Evolutionary conservation across 2,888 invertebrate species (phyloP), one percentile per base, ranked within the genome.

Genomic region (Cistogaster globosa): DNA sequence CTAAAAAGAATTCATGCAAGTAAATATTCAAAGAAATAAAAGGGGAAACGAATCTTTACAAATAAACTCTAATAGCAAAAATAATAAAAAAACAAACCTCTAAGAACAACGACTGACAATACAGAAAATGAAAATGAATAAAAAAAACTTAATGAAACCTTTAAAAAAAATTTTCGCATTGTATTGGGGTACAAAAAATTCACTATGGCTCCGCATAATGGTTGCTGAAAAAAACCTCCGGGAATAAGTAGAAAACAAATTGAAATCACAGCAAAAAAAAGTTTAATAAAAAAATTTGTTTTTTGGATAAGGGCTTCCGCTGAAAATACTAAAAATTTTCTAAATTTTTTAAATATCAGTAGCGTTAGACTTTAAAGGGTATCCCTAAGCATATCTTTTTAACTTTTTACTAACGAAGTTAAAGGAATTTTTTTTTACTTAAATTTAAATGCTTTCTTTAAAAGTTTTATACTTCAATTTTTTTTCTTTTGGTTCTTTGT

Each of bases 141-240:
- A 75, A 65, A 60, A 65, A 57, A n/a, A 32, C 57, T 8, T 65
- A 75, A 58, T 60, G 16, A 57, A 78, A 78, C n/a, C n/a, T 5
- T 20, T 45, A 45, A 45, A 32, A 45, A 22, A 48, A 58, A 51
- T n/a, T n/a, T 51, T 12, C 18, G 18, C n/a, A 42, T 74, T 81
- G 68, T 69, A 68, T 45, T 67, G 51, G 55, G 22, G 48, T n/a
- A 26, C 8, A 55, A 53, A 53, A 68, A 55, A 42, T 38, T 58
- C 74, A 53, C n/a, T 58, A 67, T 16, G 51, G 12, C 53, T 80
- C 42, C 36, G 36, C 57, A 75, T 67, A 81, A 75, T 74, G 72
- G 20, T 57, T 51, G 53, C 6, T 51, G n/a, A n/a, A 38, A 48
- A 75, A 53, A 53, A 53, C 11, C 42, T 42, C 12, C 42, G 42